Percentiles rank a stretch among this genome's conserved stretches.
Conservation (phyloP, 92 coral and sea anemone genomes). For the Bergia sp. region DNA sequence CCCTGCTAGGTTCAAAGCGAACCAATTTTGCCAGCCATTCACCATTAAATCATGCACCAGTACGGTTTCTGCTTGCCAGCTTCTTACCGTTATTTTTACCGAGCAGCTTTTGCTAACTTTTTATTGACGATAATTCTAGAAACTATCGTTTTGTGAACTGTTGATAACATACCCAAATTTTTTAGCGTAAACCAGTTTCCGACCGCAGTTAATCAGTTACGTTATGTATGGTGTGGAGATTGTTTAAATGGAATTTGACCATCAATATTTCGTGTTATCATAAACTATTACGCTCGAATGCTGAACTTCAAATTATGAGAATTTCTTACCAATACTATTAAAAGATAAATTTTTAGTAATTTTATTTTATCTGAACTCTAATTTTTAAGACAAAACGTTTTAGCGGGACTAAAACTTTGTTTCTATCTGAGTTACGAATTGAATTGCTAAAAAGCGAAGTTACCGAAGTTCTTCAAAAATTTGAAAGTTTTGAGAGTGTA, state of each 20-base stretch:
- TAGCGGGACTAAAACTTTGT: constrained; percentile 38
- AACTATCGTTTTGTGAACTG: not conserved
- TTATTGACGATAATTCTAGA: not conserved
- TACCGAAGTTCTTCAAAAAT: not conserved
- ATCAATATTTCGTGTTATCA: not conserved
- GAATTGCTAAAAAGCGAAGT: not conserved
- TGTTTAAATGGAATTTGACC: not conserved
- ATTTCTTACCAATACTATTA: not conserved
- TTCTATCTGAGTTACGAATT: constrained; percentile 5
- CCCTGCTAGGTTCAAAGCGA: not conserved
- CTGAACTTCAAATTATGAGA: not conserved
- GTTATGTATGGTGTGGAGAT: not conserved
- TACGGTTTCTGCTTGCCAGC: not conserved
- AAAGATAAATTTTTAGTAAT: constrained; percentile 1
- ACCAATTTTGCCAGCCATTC: not conserved
- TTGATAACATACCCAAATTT: not conserved
- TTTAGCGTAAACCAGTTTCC: not conserved
- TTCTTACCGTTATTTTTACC: not conserved
- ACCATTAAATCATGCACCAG: not conserved
- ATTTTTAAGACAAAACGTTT: not conserved
- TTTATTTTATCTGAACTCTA: not conserved
- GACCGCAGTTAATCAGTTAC: not conserved
- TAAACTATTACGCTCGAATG: not conserved
- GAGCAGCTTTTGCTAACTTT: not conserved
- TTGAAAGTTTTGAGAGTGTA: constrained; percentile 2